Conservation (phyloP, 64 coral and sea anemone species). For the Dendrophyllia cribrosa region DNA sequence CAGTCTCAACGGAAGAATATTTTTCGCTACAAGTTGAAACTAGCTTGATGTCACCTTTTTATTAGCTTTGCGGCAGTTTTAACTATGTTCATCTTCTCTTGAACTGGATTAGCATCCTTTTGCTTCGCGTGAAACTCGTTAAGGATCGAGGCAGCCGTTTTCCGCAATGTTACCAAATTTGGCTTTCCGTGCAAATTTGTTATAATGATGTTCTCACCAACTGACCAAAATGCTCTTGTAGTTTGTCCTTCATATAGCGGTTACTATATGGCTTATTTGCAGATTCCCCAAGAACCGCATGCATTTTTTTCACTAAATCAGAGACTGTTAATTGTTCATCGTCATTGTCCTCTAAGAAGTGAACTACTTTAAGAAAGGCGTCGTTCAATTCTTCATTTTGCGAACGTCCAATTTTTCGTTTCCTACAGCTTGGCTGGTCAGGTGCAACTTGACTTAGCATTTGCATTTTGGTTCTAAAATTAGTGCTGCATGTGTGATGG, state of each 20-base stretch:
- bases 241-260: not conserved
- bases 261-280: not conserved
- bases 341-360: too few species aligned
- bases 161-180: conserved; percentile 59
- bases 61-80: conserved; percentile 26
- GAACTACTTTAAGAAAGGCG: too few species aligned
- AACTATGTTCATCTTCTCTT: conserved; percentile 39
- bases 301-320: conserved; percentile 5
- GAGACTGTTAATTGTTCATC: not conserved
- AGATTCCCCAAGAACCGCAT: not conserved
- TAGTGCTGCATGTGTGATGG: not conserved
- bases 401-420: too few species aligned
- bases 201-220: conserved; percentile 33
- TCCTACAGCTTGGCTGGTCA: too few species aligned
- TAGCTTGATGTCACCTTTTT: conserved; percentile 21
- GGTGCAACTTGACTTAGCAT: not conserved
- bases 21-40: not conserved
- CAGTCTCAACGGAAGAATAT: not conserved
- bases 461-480: conserved; percentile 10
- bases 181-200: conserved; percentile 26
- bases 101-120: not conserved
- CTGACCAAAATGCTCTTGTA: conserved; percentile 38
- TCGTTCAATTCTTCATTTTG: too few species aligned
- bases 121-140: conserved; percentile 54
- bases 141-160: conserved; percentile 24